Base-by-base conservation (phyloP, 1,140 invertebrate genomes). In the Camponotus floridanus region DNA sequence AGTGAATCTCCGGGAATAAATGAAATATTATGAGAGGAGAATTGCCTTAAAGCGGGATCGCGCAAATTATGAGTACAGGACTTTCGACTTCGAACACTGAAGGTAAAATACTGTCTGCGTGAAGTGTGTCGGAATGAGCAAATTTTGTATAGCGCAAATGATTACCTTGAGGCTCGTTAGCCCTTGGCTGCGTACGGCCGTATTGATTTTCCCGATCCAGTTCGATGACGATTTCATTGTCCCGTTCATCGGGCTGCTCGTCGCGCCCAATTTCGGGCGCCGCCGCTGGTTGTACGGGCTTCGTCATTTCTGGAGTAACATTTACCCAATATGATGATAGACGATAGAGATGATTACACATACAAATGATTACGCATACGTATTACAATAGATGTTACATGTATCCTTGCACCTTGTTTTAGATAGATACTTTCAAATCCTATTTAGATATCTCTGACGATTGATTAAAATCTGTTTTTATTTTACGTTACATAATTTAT, bases 101-200 rank as follows among this genome's bases (percentile, higher is more conserved):
- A 62, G 39, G 31, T 74, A 73, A 61, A 31, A n/a, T 39, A 51
- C n/a, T 59, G 8, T 78, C 21, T 42, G 61, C 9, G 18, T 61
- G 85, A 78, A 36, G 51, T 48, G 64, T 71, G 74, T 71, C 31
- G 59, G 13, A 18, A 85, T 87, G 62, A 74, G 79, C 85, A 79
- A 68, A 55, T 65, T 64, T 73, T 65, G 88, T 81, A 80, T 86
- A 80, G 84, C 65, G 85, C 61, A 89, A 88, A 90, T 89, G 76
- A 90, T 95, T 95, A 95, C 95, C 95, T 95, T 95, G 95, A 85
- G 95, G 95, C 88, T 95, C 94, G 92, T 95, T 95, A 88, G 95
- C 94, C 92, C 95, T 93, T 68, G 94, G 95, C 87, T 95, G 95
- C 55, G 94, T 95, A 88, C 94, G 94, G 93, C 94, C 94, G 92